A percentile compares a stretch with the other conserved stretches of the same genome.
phyloP scores from a whole-genome alignment of 1,140 invertebrate genomes.

The Nephotettix cincticeps region DNA sequence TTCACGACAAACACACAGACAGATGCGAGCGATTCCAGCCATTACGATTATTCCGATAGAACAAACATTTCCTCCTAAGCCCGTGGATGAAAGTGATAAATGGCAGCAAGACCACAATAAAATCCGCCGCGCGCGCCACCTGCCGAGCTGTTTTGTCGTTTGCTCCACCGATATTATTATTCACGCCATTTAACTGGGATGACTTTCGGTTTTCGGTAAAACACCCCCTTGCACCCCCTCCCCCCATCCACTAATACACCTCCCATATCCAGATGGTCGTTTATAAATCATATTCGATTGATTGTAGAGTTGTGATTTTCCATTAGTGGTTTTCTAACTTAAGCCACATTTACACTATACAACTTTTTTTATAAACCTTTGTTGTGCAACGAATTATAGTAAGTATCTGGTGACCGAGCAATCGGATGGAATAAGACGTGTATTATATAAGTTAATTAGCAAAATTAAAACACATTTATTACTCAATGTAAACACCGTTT shows the following conservation, averaged over 20 bases:
- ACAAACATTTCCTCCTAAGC: not conserved
- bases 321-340: not conserved
- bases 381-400: no score
- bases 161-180: slow-evolving; percentile 13
- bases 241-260: no score
- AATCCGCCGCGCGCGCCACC: no score
- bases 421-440: no score
- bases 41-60: not conserved
- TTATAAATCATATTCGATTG: slow-evolving; percentile 8
- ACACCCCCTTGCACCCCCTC: not conserved
- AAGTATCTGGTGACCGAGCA: no score
- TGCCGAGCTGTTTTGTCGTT: not conserved
- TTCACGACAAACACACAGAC: no score
- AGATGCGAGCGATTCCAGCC: not conserved
- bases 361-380: no score
- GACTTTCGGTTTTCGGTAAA: slow-evolving; percentile 3
- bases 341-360: no score
- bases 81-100: not conserved
- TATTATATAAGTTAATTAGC: no score
- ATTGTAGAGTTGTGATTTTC: not conserved
- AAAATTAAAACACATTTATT: no score
- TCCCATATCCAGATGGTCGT: not conserved
- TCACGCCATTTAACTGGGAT: slow-evolving; percentile 4
- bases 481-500: no score
- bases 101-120: no score